Conservation (phyloP, 2,113 vertebrate genomes). For the Prinia subflava region DNA sequence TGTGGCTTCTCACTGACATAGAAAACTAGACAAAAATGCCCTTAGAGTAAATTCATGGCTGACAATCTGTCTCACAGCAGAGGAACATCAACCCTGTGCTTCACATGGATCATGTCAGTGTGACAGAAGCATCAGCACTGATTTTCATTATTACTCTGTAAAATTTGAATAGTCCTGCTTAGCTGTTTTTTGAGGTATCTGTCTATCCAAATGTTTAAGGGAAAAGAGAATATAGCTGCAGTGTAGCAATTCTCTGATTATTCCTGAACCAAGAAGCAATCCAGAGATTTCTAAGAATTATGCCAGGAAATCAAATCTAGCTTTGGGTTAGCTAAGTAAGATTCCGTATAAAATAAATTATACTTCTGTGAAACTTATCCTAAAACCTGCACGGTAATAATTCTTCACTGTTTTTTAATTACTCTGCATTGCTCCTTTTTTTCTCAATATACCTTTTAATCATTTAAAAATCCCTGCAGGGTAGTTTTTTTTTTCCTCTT, state of each 20-base stretch:
- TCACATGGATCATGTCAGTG: background rate
- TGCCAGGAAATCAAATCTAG: background rate
- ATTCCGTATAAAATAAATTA: background rate
- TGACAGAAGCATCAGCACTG: background rate
- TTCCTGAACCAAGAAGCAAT: background rate
- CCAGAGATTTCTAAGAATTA: background rate
- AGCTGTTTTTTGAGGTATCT: background rate
- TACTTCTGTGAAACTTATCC: background rate
- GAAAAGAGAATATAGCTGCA: background rate
- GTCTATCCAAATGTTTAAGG: background rate
- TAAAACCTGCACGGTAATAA: background rate
- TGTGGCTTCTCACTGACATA: background rate
- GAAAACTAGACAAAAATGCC: background rate
- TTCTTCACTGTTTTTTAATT: background rate
- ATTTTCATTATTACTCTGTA: background rate
- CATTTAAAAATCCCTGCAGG: background rate
- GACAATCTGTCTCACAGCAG: background rate
- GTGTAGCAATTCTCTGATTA: background rate
- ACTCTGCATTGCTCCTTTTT: background rate
- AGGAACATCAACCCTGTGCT: background rate
- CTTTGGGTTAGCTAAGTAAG: background rate
- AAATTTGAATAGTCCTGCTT: background rate
- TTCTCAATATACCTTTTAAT: background rate
- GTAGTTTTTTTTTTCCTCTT: background rate
- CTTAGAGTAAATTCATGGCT: conserved; percentile 1